Percentiles rank a stretch among this genome's conserved stretches.
These are phyloP conservation scores for Anthopleura sola DNA, from an alignment of 64 coral and sea anemone species.

Conservation along the genomic window DNA sequence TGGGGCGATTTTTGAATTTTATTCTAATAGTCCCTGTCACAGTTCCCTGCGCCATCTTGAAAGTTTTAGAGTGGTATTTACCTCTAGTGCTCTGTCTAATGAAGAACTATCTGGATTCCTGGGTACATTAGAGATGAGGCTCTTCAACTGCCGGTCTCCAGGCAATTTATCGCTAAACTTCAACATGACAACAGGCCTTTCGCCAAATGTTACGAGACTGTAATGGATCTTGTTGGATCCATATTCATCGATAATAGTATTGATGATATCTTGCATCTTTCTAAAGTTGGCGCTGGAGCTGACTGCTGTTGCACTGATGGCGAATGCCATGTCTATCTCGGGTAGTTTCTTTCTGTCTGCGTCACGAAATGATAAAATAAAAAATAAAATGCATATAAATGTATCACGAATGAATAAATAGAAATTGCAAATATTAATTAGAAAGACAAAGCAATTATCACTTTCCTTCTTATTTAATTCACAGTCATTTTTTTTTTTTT, in stretches of 20 bases:
- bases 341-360: slow-evolving; percentile 32
- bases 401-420: neutral
- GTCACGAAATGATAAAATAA: neutral
- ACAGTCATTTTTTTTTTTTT: no score
- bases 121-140: neutral
- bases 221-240: slow-evolving; percentile 49
- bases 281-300: slow-evolving; percentile 25
- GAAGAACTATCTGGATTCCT: neutral
- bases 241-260: slow-evolving; percentile 40
- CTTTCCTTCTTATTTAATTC: no score
- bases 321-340: slow-evolving; percentile 49
- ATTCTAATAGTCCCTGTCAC: no score
- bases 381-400: neutral
- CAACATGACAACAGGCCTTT: slow-evolving; percentile 10
- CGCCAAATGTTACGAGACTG: slow-evolving; percentile 42
- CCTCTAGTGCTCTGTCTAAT: slow-evolving; percentile 14
- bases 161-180: slow-evolving; percentile 22
- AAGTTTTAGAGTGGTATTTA: no score
- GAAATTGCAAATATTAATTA: no score
- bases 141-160: slow-evolving; percentile 6
- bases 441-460: no score
- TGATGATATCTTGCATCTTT: slow-evolving; percentile 48
- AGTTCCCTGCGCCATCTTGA: no score
- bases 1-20: no score
- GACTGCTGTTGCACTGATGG: slow-evolving; percentile 39